A percentile compares a stretch with the other conserved stretches of the same genome.
Conservation (phyloP, 2,113 vertebrate genomes). For the Ursus arctos region DNA sequence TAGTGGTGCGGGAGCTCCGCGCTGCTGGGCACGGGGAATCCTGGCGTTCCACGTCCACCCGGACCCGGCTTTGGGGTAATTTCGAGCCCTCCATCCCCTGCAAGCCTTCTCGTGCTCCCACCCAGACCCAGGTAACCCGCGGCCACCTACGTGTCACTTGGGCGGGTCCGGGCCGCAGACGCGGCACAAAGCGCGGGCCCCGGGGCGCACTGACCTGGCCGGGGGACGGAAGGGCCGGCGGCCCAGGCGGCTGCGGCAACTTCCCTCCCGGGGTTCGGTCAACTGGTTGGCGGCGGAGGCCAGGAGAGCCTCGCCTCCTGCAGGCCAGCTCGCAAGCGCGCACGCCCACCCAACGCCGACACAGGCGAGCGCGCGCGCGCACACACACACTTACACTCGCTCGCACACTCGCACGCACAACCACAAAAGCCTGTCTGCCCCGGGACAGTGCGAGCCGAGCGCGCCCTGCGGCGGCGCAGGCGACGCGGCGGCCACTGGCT, state of each 20-base stretch:
- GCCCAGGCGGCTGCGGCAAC: slow-evolving; percentile 38
- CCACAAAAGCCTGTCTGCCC: slow-evolving; percentile 40
- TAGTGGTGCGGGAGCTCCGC: neutral
- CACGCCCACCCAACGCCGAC: slow-evolving; percentile 57
- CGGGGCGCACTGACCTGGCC: slow-evolving; percentile 70
- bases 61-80: neutral
- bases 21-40: neutral
- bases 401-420: slow-evolving; percentile 21
- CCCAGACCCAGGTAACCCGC: slow-evolving; percentile 53
- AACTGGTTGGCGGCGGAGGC: neutral
- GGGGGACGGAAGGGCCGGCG: neutral
- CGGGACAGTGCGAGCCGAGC: neutral
- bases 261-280: slow-evolving; percentile 49
- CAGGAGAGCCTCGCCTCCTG: slow-evolving; percentile 62
- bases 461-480: neutral
- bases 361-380: neutral
- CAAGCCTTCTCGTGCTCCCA: neutral
- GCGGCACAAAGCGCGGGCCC: neutral
- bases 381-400: neutral
- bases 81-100: neutral
- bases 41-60: neutral
- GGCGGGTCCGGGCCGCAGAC: neutral
- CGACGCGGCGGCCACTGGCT: neutral
- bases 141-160: slow-evolving; percentile 72
- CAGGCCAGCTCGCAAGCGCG: slow-evolving; percentile 58